These are phyloP conservation scores for Okamejei kenojei DNA, from an alignment of 2,797 vertebrate species.

Conservation along the genomic window DNA sequence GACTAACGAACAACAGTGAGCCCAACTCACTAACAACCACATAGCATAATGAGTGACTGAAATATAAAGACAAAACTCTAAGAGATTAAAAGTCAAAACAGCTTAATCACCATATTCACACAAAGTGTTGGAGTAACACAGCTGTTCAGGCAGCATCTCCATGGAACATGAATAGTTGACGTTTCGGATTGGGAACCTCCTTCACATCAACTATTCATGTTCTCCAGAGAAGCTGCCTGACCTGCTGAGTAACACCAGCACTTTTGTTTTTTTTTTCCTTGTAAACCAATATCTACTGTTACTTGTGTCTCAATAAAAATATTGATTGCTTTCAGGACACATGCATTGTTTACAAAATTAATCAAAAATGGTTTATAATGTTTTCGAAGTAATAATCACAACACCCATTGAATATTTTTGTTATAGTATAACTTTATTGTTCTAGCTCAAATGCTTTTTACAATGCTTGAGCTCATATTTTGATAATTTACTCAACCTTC, in stretches of 20 bases:
- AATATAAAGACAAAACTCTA: conserved; percentile 39
- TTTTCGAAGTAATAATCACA: not conserved
- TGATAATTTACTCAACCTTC: not conserved
- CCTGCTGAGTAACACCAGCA: no score
- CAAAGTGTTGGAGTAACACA: no score
- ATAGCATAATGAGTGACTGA: conserved; percentile 96
- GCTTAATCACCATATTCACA: not conserved
- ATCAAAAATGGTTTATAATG: not conserved
- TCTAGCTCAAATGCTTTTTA: not conserved
- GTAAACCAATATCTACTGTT: no score
- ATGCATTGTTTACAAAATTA: not conserved
- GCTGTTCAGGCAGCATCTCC: no score
- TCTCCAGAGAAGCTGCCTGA: no score
- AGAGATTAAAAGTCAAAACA: not conserved
- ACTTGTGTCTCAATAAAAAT: not conserved
- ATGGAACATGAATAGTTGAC: no score
- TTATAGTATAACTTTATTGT: not conserved
- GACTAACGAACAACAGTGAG: conserved; percentile 88
- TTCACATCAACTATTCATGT: no score
- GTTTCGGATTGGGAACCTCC: no score
- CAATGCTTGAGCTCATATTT: no score
- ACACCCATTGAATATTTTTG: not conserved
- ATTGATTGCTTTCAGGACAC: not conserved
- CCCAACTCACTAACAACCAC: conserved; percentile 98
- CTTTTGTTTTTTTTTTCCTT: no score